Evolutionary conservation across 1,140 invertebrate genomes (phyloP), one percentile per base, ranked within the genome.

Genomic region (Bombus breviceps): DNA sequence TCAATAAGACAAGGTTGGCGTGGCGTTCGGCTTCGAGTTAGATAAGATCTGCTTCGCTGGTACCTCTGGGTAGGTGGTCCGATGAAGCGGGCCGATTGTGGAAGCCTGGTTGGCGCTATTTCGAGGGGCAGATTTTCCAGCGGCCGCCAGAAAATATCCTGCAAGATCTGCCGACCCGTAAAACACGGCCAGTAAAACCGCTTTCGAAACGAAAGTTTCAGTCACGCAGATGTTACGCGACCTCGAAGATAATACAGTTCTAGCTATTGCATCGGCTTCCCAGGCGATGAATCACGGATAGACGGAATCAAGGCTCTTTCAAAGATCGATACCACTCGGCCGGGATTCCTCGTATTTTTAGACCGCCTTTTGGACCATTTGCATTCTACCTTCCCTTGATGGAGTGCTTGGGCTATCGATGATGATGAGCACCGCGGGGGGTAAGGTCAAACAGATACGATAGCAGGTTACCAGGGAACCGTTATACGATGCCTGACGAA

Each of bases 161-260:
- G 75, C 86, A 72, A 87, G 83, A 83, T 89, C 86, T 83, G 75
- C 68, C 76, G 57, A 78, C 53, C 64, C 18, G 87, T 68, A 53
- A 82, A 82, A 86, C 79, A 53, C 57, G 64, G 64, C 85, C 84
- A 71, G 72, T 59, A 69, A 86, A 86, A 81, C 71, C 62, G 79
- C 37, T 85, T 62, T 73, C 71, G 84, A 83, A 84, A 77, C 85
- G 81, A 78, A 71, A 81, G 81, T 47, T 83, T 25, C 57, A 90
- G 88, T 90, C 89, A 90, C 89, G 88, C 88, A 87, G 89, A 69
- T 74, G 64, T 86, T 85, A 59, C 74, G 81, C 88, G 89, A 89
- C 88, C 89, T 90, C 88, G 88, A 86, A 90, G 89, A 90, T 90
- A 90, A 90, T 90, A 87, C 83, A 85, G 82, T 84, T 77, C 79